phyloP scores from a whole-genome alignment of 2,888 invertebrate species.

The Hypsopygia costalis region DNA sequence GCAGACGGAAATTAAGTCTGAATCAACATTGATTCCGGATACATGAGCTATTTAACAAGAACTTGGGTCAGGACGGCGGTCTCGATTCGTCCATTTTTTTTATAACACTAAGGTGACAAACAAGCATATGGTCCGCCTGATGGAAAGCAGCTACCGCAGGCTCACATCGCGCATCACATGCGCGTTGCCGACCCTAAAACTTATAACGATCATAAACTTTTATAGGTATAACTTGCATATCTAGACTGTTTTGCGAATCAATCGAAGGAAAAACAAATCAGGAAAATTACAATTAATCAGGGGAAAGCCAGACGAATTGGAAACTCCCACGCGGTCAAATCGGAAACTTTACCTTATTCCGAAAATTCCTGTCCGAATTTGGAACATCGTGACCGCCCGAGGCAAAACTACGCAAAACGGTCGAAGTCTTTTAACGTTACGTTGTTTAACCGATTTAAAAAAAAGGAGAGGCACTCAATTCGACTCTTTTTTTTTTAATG shows the following conservation, averaged over 20 bases:
- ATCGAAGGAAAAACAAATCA: not conserved
- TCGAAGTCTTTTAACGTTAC: too few species aligned
- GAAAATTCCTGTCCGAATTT: not conserved
- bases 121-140: too few species aligned
- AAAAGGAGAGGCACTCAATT: too few species aligned
- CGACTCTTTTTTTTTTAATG: too few species aligned
- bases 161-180: too few species aligned
- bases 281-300: not conserved
- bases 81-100: not conserved
- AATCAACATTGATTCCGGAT: constrained; percentile 43
- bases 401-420: too few species aligned
- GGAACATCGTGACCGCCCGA: not conserved
- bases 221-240: too few species aligned
- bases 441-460: too few species aligned
- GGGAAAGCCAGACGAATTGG: not conserved
- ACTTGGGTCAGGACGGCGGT: constrained; percentile 6
- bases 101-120: too few species aligned
- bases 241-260: not conserved
- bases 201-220: too few species aligned
- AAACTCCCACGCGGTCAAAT: not conserved
- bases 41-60: constrained; percentile 26
- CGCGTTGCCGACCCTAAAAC: too few species aligned
- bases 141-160: too few species aligned
- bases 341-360: not conserved
- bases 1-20: constrained; percentile 53